Percentiles rank a stretch among this genome's conserved stretches.
Conservation (phyloP, 2,113 vertebrate species). For the Oncorhynchus nerka region DNA sequence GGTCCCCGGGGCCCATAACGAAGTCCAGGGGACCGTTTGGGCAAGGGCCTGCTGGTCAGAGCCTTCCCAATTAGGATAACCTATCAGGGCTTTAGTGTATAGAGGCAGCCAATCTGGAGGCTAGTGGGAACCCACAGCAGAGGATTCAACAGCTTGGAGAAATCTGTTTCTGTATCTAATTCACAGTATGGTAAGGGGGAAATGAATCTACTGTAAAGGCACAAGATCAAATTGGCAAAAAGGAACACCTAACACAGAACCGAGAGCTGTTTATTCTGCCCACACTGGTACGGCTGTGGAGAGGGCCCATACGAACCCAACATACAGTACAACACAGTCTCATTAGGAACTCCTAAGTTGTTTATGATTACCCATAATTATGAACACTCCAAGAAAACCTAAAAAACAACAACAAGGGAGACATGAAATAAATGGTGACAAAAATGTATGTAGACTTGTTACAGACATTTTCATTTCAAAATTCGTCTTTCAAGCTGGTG, state of each 20-base stretch:
- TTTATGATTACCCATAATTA: conserved; percentile 63
- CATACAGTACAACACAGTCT: conserved; percentile 51
- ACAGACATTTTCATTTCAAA: conserved; percentile 64
- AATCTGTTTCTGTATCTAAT: conserved; percentile 70
- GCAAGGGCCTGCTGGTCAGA: conserved; percentile 43
- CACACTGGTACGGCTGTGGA: conserved; percentile 48
- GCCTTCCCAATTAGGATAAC: conserved; percentile 52
- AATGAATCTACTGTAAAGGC: conserved; percentile 31
- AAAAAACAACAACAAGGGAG: conserved; percentile 35
- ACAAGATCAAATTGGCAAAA: conserved; percentile 53
- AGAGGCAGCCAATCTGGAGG: conserved; percentile 61
- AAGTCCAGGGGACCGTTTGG: conserved; percentile 37
- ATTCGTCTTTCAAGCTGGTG: conserved; percentile 52
- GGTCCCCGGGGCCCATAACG: conserved; percentile 36
- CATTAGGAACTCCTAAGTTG: conserved; percentile 54
- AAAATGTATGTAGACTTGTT: conserved; percentile 33
- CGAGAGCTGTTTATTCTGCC: conserved; percentile 56
- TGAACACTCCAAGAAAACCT: conserved; percentile 41
- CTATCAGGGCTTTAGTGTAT: conserved; percentile 57
- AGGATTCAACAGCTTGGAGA: conserved; percentile 73
- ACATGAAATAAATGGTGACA: conserved; percentile 23
- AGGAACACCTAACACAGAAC: conserved; percentile 43
- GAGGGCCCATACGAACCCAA: conserved; percentile 48
- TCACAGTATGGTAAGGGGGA: conserved; percentile 41
- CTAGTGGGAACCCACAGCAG: conserved; percentile 46